Conservation (phyloP, 2,797 vertebrate species). For the Megalops cyprinoides region DNA sequence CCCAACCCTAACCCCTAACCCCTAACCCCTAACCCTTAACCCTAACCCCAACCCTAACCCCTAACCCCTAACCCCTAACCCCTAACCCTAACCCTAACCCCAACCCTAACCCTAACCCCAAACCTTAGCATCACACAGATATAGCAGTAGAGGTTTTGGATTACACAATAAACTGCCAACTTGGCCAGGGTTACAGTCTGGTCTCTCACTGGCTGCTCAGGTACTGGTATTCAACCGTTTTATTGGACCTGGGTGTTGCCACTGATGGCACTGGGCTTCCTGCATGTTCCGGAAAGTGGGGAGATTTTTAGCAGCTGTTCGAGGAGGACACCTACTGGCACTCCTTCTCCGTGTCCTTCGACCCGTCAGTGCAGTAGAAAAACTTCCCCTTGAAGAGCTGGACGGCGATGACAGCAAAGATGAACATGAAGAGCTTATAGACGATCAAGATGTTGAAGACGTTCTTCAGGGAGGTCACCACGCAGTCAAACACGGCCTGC, state of each 20-base stretch:
- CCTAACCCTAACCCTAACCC: no score
- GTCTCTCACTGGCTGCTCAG: background rate
- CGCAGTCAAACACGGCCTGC: constrained; percentile 97
- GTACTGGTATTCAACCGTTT: no score
- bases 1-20: no score
- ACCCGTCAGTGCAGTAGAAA: constrained; percentile 96
- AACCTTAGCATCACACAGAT: no score
- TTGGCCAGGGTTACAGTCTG: no score
- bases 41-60: no score
- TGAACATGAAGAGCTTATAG: constrained; percentile 99
- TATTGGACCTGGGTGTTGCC: no score
- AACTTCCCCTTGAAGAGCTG: constrained; percentile 99
- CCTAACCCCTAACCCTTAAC: no score
- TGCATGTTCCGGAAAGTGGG: no score
- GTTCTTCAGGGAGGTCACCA: constrained; percentile 98
- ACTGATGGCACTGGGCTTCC: no score
- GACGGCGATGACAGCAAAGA: constrained; percentile 96
- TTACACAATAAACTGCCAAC: background rate
- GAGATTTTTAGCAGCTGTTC: background rate
- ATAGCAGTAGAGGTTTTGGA: background rate
- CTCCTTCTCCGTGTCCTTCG: constrained; percentile 94
- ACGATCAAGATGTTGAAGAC: constrained; percentile 99
- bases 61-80: no score
- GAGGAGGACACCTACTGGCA: constrained; percentile 84
- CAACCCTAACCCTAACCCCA: no score